Evolutionary conservation across 2,888 invertebrate species (phyloP), one percentile per base, ranked within the genome.

Genomic region (Steinernema scapterisci): DNA sequence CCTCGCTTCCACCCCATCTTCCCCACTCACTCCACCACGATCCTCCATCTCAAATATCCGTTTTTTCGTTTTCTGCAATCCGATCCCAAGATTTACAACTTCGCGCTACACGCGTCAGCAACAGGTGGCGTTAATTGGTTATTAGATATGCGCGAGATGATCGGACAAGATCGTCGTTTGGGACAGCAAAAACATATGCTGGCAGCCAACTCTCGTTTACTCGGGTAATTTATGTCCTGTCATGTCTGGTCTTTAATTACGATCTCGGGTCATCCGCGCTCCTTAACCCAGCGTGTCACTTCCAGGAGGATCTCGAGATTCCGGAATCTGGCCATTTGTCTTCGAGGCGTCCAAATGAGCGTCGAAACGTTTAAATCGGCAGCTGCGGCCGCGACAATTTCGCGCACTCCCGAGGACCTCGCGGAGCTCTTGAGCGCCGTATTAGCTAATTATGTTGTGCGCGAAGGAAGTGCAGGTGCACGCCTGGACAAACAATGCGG

Each of bases 391-490:
- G 63, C 31, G 21, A 1, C 31, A 31, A 63, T 63, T 63, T 63
- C 63, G 63, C 63, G 63, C 63, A 63, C 63, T 63, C 63, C 13
- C 54, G n/a, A 19, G 23, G 21, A 23, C 23, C 25, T 5, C 25
- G 63, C 21, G 63, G n/a, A 6, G 16, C 63, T 31, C 63, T 63
- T 27, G 31, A 27, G 19, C 31, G 63, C 63, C 63, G 63, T 63
- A 31, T 63, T 63, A 63, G 63, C 63, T 63, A 63, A 63, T 63
- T 63, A 63, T 31, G 63, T 63, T 48, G 54, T 25, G 63, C 31
- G 63, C 63, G 63, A 63, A 63, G 63, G 63, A 63, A 63, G 63
- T 63, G 63, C 63, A 63, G 63, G 63, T 63, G 63, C 63, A 63
- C 25, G 54, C 63, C 63, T 63, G 63, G 31, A 31, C 63, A 63